These are phyloP conservation scores for Sebastes oblongus DNA, from an alignment of 2,797 vertebrate species.

Conservation along the genomic window DNA sequence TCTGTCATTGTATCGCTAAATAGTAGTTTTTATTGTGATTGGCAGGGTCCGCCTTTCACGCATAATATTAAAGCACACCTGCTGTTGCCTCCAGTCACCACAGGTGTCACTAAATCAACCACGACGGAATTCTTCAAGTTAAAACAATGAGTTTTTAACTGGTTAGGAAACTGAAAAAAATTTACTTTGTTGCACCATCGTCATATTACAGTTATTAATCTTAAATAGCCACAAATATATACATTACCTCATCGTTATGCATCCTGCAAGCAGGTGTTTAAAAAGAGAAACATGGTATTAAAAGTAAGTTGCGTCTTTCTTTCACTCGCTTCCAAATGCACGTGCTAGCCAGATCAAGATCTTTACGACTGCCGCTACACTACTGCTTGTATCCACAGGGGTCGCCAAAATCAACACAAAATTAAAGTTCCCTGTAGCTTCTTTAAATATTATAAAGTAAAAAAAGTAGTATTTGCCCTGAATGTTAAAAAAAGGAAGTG, in stretches of 20 bases:
- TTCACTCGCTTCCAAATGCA: too few species aligned
- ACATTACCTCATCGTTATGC: not conserved
- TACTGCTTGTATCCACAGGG: not conserved
- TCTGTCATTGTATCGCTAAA: not conserved
- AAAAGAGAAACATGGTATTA: too few species aligned
- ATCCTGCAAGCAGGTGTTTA: not conserved
- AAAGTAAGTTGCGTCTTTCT: too few species aligned
- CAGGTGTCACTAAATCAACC: not conserved
- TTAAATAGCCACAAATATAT: not conserved
- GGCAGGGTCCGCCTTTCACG: not conserved
- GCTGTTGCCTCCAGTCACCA: not conserved
- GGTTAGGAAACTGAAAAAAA: not conserved
- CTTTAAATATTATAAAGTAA: not conserved
- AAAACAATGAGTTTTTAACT: not conserved
- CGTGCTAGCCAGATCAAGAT: too few species aligned
- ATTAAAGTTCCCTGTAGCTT: not conserved
- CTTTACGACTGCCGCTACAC: not conserved
- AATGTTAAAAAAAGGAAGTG: not conserved
- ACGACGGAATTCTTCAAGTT: not conserved
- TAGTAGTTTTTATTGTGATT: not conserved
- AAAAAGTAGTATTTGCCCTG: not conserved
- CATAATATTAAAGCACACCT: not conserved
- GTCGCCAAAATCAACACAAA: not conserved
- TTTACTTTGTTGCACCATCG: not conserved
- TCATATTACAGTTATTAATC: not conserved